phyloP scores from a whole-genome alignment of 2,797 vertebrate genomes.

The Hoplostethus atlanticus region DNA sequence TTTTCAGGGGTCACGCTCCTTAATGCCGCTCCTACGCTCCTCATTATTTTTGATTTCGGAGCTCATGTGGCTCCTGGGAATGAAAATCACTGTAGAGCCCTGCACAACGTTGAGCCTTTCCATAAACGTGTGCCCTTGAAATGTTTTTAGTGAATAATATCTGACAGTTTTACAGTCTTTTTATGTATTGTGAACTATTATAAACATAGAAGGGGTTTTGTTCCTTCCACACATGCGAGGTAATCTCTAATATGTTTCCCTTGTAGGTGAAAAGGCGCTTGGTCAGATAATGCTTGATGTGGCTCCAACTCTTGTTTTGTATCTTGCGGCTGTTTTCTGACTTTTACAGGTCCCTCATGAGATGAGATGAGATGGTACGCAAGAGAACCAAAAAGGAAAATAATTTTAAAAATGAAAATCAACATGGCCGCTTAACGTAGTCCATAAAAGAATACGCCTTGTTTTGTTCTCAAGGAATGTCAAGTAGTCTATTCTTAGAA shows the following conservation, averaged over 20 bases:
- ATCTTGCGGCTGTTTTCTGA: conserved; percentile 98
- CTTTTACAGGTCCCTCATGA: conserved; percentile 96
- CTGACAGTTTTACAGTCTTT: conserved; percentile 12
- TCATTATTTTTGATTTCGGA: conserved; percentile 8
- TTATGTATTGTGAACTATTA: conserved; percentile 4
- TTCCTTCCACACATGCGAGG: conserved; percentile 98
- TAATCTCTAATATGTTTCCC: conserved; percentile 99
- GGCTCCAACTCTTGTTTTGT: conserved; percentile 97
- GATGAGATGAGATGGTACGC: conserved; percentile 94
- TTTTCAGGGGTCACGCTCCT: background rate
- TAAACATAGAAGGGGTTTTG: conserved; percentile 20
- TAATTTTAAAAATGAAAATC: conserved; percentile 29
- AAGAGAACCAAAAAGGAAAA: conserved; percentile 83
- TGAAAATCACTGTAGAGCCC: conserved; percentile 27
- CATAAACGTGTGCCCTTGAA: conserved; percentile 8
- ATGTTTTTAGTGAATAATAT: conserved; percentile 9
- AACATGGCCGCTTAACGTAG: conserved; percentile 65
- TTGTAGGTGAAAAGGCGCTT: conserved; percentile 92
- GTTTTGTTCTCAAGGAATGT: conserved; percentile 40
- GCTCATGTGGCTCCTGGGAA: background rate
- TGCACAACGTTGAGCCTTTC: conserved; percentile 12
- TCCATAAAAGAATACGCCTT: conserved; percentile 14
- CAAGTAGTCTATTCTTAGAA: conserved; percentile 20
- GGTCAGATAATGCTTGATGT: conserved; percentile 95
- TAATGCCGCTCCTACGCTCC: background rate